phyloP scores from a whole-genome alignment of 2,888 invertebrate genomes.

The Melinopterus prodromus region DNA sequence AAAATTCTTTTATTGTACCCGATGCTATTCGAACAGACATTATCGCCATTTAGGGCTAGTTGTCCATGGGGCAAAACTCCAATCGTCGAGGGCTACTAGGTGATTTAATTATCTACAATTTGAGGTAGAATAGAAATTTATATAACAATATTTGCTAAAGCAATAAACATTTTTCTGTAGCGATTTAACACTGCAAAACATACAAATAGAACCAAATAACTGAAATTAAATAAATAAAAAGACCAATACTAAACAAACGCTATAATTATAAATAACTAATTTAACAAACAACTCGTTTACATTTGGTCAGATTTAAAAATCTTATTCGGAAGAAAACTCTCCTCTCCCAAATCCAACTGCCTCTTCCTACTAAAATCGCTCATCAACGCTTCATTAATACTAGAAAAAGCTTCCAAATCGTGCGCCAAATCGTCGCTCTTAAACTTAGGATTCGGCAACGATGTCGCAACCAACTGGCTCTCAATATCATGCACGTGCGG shows the following conservation, averaged over 20 bases:
- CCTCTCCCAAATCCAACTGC: not conserved
- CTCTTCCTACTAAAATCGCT: not conserved
- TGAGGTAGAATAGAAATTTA: too few species aligned
- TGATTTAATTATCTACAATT: too few species aligned
- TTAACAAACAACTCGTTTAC: not conserved
- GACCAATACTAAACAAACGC: not conserved
- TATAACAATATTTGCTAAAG: too few species aligned
- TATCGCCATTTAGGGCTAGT: too few species aligned
- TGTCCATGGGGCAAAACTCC: too few species aligned
- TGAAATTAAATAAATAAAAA: not conserved
- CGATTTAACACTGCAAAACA: too few species aligned
- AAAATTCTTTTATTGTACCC: too few species aligned
- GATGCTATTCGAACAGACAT: too few species aligned
- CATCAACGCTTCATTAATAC: not conserved
- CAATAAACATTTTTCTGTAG: too few species aligned
- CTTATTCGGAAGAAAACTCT: not conserved
- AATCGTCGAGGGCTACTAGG: too few species aligned
- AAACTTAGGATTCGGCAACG: constrained; percentile 51
- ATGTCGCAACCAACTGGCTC: constrained; percentile 54
- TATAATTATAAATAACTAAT: not conserved
- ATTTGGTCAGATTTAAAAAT: constrained; percentile 13
- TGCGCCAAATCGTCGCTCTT: constrained; percentile 41
- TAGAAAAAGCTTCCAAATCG: not conserved
- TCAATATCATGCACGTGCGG: constrained; percentile 54
- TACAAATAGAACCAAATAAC: too few species aligned